These are phyloP conservation scores for Latrodectus hesperus DNA, from an alignment of 2,888 invertebrate genomes.

Conservation along the genomic window DNA sequence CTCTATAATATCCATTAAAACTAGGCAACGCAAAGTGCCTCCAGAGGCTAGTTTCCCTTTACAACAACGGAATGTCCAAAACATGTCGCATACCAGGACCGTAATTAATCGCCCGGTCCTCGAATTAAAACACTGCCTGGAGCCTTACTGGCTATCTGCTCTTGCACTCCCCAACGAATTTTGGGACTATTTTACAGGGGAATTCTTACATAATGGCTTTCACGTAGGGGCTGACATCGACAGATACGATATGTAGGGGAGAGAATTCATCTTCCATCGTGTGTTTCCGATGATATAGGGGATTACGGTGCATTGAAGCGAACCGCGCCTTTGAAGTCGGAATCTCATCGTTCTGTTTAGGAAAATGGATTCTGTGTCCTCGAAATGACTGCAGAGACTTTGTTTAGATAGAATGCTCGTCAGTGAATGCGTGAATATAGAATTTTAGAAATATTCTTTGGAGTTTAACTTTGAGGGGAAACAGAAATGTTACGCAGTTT, in stretches of 20 bases:
- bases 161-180: constrained; percentile 16
- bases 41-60: constrained; percentile 25
- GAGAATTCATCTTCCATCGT: constrained; percentile 43
- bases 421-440: not conserved
- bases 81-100: constrained; percentile 46
- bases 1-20: constrained; percentile 34
- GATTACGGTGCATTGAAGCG: constrained; percentile 4
- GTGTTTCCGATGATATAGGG: not conserved
- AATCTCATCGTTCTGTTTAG: not conserved
- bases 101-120: constrained; percentile 48
- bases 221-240: constrained; percentile 23
- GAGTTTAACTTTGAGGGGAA: not conserved
- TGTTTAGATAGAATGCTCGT: too few relatives aligned
- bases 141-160: not conserved
- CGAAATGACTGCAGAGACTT: not conserved
- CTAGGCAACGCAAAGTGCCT: constrained; percentile 22
- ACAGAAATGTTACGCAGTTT: too few relatives aligned
- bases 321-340: not conserved
- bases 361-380: not conserved
- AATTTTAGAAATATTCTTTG: not conserved
- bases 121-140: constrained; percentile 47
- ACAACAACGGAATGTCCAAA: constrained; percentile 52
- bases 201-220: constrained; percentile 63
- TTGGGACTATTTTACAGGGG: constrained; percentile 41
- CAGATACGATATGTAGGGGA: constrained; percentile 6